These are phyloP conservation scores for Orthosia gothica DNA, from an alignment of 2,888 invertebrate genomes.

Conservation along the genomic window DNA sequence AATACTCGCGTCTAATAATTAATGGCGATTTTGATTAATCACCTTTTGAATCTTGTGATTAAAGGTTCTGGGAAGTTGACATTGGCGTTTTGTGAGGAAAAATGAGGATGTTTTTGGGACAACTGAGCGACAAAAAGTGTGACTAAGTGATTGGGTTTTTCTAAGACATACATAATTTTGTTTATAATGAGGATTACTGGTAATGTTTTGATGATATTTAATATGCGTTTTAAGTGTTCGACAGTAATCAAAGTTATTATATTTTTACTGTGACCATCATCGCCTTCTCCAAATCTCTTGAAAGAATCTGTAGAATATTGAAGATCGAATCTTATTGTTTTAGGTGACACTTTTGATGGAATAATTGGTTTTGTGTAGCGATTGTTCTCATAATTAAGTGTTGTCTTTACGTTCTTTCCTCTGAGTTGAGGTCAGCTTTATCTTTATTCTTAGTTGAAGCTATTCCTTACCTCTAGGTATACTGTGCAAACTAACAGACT, in stretches of 20 bases:
- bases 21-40: slow-evolving; percentile 70
- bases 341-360: background rate
- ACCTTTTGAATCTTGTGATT: slow-evolving; percentile 62
- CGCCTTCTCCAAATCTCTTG: background rate
- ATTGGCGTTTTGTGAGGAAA: slow-evolving; percentile 53
- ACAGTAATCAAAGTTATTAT: background rate
- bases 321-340: background rate
- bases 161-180: background rate
- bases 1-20: slow-evolving; percentile 69
- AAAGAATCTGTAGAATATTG: background rate
- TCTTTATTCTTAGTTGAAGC: background rate
- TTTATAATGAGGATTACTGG: background rate
- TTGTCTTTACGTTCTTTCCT: background rate
- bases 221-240: background rate
- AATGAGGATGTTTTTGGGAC: slow-evolving; percentile 30
- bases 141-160: slow-evolving; percentile 36
- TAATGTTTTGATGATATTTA: slow-evolving; percentile 1
- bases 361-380: background rate
- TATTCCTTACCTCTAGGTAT: background rate
- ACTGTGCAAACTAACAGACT: background rate
- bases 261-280: background rate
- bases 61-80: slow-evolving; percentile 68
- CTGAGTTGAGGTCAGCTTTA: background rate
- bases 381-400: background rate
- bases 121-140: slow-evolving; percentile 35